Conservation (phyloP, 2,113 vertebrate genomes). For the Piaya cayana region DNA sequence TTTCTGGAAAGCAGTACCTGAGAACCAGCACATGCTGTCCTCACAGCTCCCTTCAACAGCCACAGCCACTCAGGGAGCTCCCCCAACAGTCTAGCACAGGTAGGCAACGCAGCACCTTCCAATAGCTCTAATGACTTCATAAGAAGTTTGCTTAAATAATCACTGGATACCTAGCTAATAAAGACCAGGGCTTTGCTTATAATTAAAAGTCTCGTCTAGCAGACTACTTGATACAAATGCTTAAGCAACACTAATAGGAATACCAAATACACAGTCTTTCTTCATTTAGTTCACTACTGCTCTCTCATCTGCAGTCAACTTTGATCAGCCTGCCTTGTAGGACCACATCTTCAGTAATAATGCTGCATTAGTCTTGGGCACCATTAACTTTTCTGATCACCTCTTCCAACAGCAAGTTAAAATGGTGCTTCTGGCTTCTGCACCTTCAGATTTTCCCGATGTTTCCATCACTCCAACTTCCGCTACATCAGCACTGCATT, state of each 20-base stretch:
- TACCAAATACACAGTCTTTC: background rate
- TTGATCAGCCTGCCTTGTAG: background rate
- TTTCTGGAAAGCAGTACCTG: background rate
- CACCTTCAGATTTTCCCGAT: background rate
- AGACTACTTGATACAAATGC: background rate
- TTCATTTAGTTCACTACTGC: background rate
- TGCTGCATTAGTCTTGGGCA: background rate
- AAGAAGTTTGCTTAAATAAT: background rate
- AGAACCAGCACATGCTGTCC: accelerated
- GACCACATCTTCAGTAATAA: background rate
- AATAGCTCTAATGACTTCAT: background rate
- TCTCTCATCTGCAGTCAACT: background rate
- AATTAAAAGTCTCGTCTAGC: background rate
- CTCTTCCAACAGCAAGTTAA: background rate
- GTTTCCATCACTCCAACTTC: background rate
- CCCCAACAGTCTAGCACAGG: accelerated
- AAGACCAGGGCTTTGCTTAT: background rate
- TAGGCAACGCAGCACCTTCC: background rate
- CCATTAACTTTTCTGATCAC: background rate
- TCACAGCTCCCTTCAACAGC: background rate
- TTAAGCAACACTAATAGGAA: background rate
- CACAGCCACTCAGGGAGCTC: background rate
- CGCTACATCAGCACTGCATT: background rate
- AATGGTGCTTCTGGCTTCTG: background rate
- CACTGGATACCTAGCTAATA: background rate